Base-by-base conservation (phyloP, 2,113 vertebrate species). In the Salvelinus fontinalis region DNA sequence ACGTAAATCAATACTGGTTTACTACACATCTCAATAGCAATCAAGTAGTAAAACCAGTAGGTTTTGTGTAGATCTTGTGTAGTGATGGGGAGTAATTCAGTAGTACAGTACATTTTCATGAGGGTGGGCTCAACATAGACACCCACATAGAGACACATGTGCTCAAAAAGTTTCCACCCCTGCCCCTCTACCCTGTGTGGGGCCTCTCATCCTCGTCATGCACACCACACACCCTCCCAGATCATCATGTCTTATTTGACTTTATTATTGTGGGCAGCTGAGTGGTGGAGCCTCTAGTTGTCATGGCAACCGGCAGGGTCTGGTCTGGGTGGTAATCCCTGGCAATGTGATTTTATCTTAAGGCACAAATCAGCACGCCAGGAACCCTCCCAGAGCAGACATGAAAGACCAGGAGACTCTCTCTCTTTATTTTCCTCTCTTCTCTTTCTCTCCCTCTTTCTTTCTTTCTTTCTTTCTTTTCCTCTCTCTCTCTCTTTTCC, bases 271-370 rank as follows among this genome's bases (percentile, higher is more conserved):
- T 54, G 77, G 78, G 83, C 72, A 44, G 89, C 78, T 79, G 31
- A 70, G 59, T 62, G 72, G 60, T 29, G 85, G 75, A 83, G 76
- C 71, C 86, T 77, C 69, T 57, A 87, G 93, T 91, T 93, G 92
- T 93, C 88, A 91, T 85, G 88, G 91, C 87, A 95, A 96, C 93
- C 88, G 95, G 90, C 92, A 90, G 76, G 90, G 95, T 95, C 93
- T 91, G 93, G 94, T 93, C 90, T 96, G 92, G 92, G 97, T 99
- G 98, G 98, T 99, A 99, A 99, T 99, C 98, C 97, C 97, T 99
- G 98, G 98, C 98, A 99, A 99, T 99, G 98, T 99, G 98, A 99
- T 99, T 99, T 99, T 95, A 97, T 99, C 95, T 97, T 95, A 98
- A 97, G 81, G 97, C 97, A 98, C 97, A 99, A 99, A 99, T 99